A percentile compares a stretch with the other conserved stretches of the same genome.
These are phyloP conservation scores for Oryzias curvinotus DNA, from an alignment of 2,113 vertebrate species.

Conservation along the genomic window DNA sequence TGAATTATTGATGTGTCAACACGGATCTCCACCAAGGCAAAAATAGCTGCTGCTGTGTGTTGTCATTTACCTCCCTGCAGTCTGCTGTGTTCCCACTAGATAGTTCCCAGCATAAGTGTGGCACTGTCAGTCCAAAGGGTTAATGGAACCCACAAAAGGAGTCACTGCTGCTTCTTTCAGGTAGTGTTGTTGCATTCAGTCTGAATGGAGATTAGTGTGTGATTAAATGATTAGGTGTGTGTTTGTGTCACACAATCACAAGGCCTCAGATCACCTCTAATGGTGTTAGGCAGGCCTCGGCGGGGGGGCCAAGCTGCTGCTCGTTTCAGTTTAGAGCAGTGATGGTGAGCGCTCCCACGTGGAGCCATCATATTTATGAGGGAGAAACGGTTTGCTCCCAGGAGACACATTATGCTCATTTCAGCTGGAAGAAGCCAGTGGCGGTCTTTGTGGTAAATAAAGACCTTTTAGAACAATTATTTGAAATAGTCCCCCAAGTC, in stretches of 20 bases:
- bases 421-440: not conserved
- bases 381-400: constrained; percentile 9
- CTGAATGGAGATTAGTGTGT: constrained; percentile 37
- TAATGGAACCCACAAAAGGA: not conserved
- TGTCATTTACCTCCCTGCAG: constrained; percentile 17
- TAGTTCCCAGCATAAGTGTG: constrained; percentile 18
- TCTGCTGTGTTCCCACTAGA: constrained; percentile 50
- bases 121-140: too few relatives aligned
- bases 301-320: constrained; percentile 39
- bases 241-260: constrained; percentile 19
- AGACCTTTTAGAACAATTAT: too few relatives aligned
- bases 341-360: constrained; percentile 31
- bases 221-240: constrained; percentile 37
- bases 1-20: constrained; percentile 33
- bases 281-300: constrained; percentile 40
- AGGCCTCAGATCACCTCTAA: constrained; percentile 46
- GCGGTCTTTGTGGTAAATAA: too few relatives aligned
- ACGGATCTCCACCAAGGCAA: not conserved
- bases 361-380: constrained; percentile 44
- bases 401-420: not conserved
- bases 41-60: constrained; percentile 1
- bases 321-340: constrained; percentile 58
- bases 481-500: too few relatives aligned
- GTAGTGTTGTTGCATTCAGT: constrained; percentile 13
- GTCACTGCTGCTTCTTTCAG: constrained; percentile 7